Conservation (phyloP, 2,888 invertebrate genomes). For the Sinelater perroti region DNA sequence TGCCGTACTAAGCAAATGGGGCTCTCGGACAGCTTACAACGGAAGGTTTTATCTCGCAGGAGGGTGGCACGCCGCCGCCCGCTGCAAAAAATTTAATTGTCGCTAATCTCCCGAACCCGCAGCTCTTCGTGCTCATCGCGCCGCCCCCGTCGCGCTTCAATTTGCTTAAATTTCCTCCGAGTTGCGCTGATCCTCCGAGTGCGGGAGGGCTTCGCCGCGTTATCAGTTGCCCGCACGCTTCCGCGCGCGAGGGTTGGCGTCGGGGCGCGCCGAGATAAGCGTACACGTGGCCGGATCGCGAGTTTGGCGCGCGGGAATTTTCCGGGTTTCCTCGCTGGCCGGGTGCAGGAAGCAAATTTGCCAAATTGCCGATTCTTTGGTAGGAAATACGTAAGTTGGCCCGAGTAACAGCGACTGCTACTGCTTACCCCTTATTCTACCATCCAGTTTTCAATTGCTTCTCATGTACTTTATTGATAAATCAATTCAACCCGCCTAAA, state of each 20-base stretch:
- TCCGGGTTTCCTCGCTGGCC: not conserved
- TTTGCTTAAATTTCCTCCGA: conserved; percentile 29
- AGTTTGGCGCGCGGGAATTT: not conserved
- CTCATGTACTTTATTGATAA: too few species aligned
- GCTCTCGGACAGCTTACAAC: too few species aligned
- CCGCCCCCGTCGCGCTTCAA: not conserved
- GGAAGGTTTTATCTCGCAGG: too few species aligned
- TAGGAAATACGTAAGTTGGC: not conserved
- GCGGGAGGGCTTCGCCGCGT: conserved; percentile 22
- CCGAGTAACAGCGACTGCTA: too few species aligned
- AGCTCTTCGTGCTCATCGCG: conserved; percentile 3
- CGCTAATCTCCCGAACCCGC: conserved; percentile 13
- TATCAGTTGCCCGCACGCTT: conserved; percentile 25
- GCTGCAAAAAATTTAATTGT: conserved; percentile 13
- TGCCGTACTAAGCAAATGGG: too few species aligned
- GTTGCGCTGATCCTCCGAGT: conserved; percentile 20
- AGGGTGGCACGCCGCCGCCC: not conserved
- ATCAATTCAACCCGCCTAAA: too few species aligned
- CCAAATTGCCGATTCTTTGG: not conserved
- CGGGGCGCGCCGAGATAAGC: too few species aligned
- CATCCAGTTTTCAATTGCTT: too few species aligned
- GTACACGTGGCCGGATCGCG: too few species aligned
- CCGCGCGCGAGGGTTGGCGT: conserved; percentile 3
- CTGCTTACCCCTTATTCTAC: too few species aligned
- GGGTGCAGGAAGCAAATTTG: not conserved